Base-by-base conservation (phyloP, 2,888 invertebrate species). In the Phymatocera aterrima region DNA sequence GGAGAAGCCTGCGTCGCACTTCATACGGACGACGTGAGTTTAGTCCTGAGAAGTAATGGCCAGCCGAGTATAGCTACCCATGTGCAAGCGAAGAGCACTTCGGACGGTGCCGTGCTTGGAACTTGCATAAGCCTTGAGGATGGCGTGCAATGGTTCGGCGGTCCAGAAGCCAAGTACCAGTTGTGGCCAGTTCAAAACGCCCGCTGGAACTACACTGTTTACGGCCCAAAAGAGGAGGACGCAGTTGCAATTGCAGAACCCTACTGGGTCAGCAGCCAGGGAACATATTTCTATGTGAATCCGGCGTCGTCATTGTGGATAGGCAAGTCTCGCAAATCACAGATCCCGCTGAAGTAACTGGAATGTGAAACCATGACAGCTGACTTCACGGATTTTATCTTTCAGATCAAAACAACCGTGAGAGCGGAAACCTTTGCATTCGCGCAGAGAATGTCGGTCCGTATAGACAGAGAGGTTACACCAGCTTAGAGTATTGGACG, bases 251-350 rank as follows among this genome's bases (percentile, higher is more conserved):
- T 88, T 2, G 91, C 93, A 2, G 95, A 95, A 85, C 92, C 94
- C 64, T 95, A 94, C 85, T 95, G 96, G 95, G 91, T 96, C 24
- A 95, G 94, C 83, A 94, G 95, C 0, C 92, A 91, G 12, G 96
- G 96, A 0, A 91, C 93, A 61, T 95, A 94, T 84, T 90, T 96
- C 64, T 93, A 92, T 84, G 93, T 95, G 0, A 92, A 94, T 75
- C 92, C 93, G 0, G 92, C 92, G 43, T 93, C 92, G 0, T 96
- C 96, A 0, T 91, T 97, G 0, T 96, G 95, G 86, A 92, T 95
- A 1, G 93, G 94, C 83, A 93, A 94, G 81, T 94, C 95, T 82
- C 90, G 92, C 0, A 21, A 92, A 94, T 0, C 94, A 94, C 84
- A 92, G 94, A 84, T 94, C 94, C 86, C 87, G 88, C 8, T 15